Conservation (phyloP, 2,113 vertebrate genomes). For the Regulus satrapa region DNA sequence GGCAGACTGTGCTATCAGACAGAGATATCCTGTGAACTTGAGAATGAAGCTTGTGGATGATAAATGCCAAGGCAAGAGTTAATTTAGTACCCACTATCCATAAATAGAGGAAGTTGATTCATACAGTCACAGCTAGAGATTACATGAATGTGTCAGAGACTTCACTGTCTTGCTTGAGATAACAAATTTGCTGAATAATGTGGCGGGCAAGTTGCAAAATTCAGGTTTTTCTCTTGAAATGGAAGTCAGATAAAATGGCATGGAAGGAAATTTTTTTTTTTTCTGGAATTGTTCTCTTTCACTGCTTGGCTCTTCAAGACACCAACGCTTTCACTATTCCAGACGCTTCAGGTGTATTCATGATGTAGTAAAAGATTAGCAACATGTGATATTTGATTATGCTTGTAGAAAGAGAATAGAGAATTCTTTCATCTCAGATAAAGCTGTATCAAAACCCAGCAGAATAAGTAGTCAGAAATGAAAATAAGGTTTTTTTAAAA, state of each 20-base stretch:
- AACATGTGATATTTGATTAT: not conserved
- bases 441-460: not conserved
- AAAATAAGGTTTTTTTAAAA: not conserved
- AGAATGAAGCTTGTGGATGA: conserved; percentile 25
- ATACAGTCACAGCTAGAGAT: conserved; percentile 28
- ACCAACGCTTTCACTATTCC: not conserved
- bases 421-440: not conserved
- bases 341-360: not conserved
- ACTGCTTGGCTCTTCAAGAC: not conserved
- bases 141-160: not conserved
- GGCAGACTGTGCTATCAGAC: not conserved
- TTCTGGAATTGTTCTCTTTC: not conserved
- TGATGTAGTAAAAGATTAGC: not conserved
- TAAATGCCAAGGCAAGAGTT: conserved; percentile 42
- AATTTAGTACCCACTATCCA: conserved; percentile 42
- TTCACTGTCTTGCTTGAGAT: not conserved
- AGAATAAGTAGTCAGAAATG: not conserved
- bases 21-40: not conserved
- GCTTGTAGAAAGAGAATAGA: not conserved
- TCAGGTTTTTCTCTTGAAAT: not conserved
- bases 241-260: not conserved
- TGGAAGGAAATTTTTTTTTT: not conserved
- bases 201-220: not conserved
- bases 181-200: not conserved
- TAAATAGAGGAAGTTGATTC: conserved; percentile 67